Percentiles rank a stretch among this genome's conserved stretches.
These are phyloP conservation scores for Sipha maydis DNA, from an alignment of 2,888 invertebrate genomes.

Conservation along the genomic window DNA sequence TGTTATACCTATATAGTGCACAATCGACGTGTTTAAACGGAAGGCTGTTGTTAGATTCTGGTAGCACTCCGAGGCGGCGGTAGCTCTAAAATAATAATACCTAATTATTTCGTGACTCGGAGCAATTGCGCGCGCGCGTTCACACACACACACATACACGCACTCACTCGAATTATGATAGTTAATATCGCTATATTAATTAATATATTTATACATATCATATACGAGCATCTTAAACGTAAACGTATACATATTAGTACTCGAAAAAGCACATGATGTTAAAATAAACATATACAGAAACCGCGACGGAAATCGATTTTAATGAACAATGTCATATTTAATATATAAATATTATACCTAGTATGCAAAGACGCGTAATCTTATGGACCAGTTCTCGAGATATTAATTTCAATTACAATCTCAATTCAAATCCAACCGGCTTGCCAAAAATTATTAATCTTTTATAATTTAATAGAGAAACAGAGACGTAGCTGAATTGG, in stretches of 20 bases:
- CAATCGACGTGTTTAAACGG: constrained; percentile 8
- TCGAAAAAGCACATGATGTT: background rate
- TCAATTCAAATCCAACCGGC: too few relatives aligned
- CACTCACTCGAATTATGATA: constrained; percentile 5
- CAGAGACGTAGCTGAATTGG: background rate
- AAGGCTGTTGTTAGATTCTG: background rate
- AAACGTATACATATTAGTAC: background rate
- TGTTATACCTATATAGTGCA: too few relatives aligned
- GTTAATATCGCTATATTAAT: constrained; percentile 7
- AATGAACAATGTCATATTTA: background rate
- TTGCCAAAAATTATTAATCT: constrained; percentile 20
- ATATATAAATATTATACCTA: background rate
- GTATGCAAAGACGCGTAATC: background rate
- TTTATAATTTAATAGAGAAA: background rate
- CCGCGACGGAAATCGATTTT: background rate
- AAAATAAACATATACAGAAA: background rate
- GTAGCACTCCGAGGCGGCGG: constrained; percentile 6
- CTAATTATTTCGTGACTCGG: constrained; percentile 61
- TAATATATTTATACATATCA: too few relatives aligned
- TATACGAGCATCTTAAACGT: background rate
- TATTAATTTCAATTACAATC: constrained; percentile 32
- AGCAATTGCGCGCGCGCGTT: constrained; percentile 25
- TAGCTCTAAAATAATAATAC: constrained; percentile 11
- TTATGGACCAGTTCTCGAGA: background rate
- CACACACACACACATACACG: background rate